These are phyloP conservation scores for Epinotia ramella DNA, from an alignment of 2,888 invertebrate genomes.

Conservation along the genomic window DNA sequence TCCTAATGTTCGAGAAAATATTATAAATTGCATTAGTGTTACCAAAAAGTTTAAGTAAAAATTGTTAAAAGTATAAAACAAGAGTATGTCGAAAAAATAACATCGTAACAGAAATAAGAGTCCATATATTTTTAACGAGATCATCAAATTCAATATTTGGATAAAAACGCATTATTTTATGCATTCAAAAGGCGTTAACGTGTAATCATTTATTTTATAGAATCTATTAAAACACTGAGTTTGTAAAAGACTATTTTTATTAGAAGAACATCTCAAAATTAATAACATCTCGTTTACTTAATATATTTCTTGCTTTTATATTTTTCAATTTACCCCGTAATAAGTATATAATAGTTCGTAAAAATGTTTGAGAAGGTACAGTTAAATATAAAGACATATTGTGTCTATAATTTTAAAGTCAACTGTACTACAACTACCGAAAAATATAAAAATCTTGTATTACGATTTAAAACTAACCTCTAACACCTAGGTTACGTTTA, in stretches of 20 bases:
- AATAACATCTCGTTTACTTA: neutral
- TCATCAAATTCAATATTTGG: neutral
- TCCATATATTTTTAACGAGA: conserved; percentile 12
- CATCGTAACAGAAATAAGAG: neutral
- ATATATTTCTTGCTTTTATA: neutral
- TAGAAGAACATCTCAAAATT: neutral
- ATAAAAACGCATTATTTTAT: neutral
- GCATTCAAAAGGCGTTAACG: neutral
- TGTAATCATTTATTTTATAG: neutral
- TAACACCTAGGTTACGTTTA: conserved; percentile 18
- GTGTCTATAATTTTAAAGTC: no score
- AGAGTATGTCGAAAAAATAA: neutral
- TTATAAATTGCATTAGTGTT: no score
- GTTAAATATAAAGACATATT: no score
- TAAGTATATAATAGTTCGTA: neutral
- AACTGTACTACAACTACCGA: no score
- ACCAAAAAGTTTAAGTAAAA: no score
- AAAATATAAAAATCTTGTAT: neutral
- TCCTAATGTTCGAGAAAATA: no score
- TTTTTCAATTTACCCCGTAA: no score
- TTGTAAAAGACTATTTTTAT: neutral
- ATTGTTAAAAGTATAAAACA: neutral
- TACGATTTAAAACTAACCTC: neutral
- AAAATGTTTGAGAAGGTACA: neutral
- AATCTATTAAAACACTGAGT: neutral